Conservation (phyloP, 1,140 invertebrate genomes). For the Yoshiicerus persimilis region DNA sequence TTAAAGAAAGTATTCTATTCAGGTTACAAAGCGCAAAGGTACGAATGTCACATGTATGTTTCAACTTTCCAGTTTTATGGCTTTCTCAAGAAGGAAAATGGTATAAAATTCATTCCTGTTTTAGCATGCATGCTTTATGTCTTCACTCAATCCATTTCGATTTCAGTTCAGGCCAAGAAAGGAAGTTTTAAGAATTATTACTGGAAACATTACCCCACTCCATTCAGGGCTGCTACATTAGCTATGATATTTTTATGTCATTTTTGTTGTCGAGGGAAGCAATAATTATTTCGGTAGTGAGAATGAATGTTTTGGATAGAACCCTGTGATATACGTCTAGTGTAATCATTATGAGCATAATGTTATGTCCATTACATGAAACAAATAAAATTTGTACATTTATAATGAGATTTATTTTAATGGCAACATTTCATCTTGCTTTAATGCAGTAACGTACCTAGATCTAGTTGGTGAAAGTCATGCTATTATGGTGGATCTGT, state of each 20-base stretch:
- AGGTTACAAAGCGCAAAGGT: background rate
- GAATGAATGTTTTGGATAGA: background rate
- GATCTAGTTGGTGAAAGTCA: background rate
- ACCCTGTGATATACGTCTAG: background rate
- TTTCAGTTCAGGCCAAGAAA: too few relatives aligned
- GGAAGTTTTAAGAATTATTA: background rate
- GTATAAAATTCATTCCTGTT: background rate
- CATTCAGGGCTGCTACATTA: background rate
- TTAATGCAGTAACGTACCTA: background rate
- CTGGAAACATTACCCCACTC: background rate
- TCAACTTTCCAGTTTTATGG: background rate
- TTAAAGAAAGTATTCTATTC: too few relatives aligned
- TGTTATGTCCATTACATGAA: background rate
- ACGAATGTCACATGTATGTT: background rate
- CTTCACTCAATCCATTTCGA: background rate
- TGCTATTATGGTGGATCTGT: background rate
- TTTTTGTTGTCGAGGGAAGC: background rate
- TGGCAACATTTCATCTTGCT: background rate
- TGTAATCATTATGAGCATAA: background rate
- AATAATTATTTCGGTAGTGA: too few relatives aligned
- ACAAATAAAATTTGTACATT: background rate
- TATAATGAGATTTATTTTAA: conserved; percentile 1
- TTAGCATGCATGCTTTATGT: background rate
- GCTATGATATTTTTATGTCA: background rate
- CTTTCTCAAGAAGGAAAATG: background rate